Evolutionary conservation across 2,797 vertebrate species (phyloP).

Genomic region (Malacoraja senta): DNA sequence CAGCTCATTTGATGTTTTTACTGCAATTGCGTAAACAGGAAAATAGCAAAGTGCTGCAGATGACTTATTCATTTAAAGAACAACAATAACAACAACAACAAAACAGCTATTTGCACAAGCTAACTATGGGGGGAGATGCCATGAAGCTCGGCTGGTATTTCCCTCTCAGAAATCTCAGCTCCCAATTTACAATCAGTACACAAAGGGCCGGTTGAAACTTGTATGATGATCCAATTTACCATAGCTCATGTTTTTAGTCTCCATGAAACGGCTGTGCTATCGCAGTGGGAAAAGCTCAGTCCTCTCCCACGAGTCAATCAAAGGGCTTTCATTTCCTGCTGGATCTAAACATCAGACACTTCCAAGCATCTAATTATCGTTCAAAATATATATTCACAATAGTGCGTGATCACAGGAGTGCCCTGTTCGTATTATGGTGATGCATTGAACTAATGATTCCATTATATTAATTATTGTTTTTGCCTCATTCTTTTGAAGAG

Average conservation of each 20-base stretch:
- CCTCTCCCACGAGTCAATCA: conserved; percentile 72
- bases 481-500: conserved; percentile 49
- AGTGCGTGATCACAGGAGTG: conserved; percentile 55
- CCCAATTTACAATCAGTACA: conserved; percentile 77
- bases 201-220: conserved; percentile 87
- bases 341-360: conserved; percentile 79
- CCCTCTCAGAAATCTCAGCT: conserved; percentile 72
- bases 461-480: conserved; percentile 65
- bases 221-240: conserved; percentile 78
- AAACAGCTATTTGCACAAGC: conserved; percentile 61
- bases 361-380: conserved; percentile 84
- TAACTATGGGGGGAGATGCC: conserved; percentile 49
- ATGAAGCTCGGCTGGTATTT: conserved; percentile 63
- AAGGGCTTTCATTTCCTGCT: conserved; percentile 78
- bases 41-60: conserved; percentile 50
- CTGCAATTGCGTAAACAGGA: conserved; percentile 55
- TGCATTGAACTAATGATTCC: conserved; percentile 67
- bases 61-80: conserved; percentile 52
- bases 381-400: conserved; percentile 66
- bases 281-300: conserved; percentile 62
- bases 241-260: conserved; percentile 85
- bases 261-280: conserved; percentile 62
- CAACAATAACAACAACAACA: conserved; percentile 49
- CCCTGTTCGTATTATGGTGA: conserved; percentile 57
- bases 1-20: conserved; percentile 45